Conservation (phyloP, 2,797 vertebrate genomes). For the Balearica regulorum region DNA sequence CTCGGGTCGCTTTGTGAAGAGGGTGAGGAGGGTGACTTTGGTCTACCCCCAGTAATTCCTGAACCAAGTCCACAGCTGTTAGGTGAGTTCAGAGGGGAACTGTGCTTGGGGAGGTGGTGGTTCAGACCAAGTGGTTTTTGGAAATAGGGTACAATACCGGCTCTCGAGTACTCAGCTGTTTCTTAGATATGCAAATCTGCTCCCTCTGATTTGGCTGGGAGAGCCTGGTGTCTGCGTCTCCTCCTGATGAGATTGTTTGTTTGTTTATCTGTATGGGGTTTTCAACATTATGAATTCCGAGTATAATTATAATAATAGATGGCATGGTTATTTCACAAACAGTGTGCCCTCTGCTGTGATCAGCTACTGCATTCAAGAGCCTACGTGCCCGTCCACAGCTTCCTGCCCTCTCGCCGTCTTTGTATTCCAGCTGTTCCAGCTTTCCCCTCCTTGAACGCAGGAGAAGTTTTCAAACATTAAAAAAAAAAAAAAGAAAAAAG, state of each 20-base stretch:
- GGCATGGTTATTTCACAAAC: neutral
- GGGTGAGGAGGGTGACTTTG: neutral
- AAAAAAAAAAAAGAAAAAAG: neutral
- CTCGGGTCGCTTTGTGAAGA: neutral
- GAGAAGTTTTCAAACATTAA: neutral
- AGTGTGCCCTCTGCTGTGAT: conserved; percentile 6
- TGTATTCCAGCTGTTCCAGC: neutral
- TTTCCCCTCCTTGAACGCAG: neutral
- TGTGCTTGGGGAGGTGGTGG: neutral
- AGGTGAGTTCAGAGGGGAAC: neutral
- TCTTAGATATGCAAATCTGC: conserved; percentile 29
- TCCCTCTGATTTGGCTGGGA: conserved; percentile 13
- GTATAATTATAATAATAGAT: conserved; percentile 39
- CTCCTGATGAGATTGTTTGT: conserved; percentile 29
- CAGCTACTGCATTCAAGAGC: neutral
- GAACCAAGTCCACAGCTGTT: neutral
- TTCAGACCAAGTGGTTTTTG: neutral
- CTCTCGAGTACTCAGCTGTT: neutral
- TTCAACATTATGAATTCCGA: neutral
- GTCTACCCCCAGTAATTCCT: neutral
- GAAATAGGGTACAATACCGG: neutral
- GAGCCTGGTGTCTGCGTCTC: neutral
- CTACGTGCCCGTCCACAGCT: neutral
- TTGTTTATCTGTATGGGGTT: conserved; percentile 24
- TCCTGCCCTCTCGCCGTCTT: neutral